Conservation (phyloP, 2,113 vertebrate genomes). For the Scophthalmus maximus region DNA sequence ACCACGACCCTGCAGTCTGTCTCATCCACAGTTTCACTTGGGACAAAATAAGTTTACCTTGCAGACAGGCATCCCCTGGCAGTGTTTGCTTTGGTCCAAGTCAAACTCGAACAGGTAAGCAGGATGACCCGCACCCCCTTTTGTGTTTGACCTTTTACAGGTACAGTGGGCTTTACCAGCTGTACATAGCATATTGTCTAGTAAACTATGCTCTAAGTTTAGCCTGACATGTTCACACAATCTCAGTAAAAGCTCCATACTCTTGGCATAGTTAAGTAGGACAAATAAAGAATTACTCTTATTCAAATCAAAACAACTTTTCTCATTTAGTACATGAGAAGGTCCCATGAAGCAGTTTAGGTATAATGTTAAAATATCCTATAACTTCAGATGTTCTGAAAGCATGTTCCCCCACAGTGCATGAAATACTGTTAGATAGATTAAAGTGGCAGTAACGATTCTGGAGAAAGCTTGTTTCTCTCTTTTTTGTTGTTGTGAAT, state of each 20-base stretch:
- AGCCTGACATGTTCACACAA: conserved; percentile 6
- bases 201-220: conserved; percentile 15
- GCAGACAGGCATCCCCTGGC: conserved; percentile 63
- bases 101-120: conserved; percentile 56
- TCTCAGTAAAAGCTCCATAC: conserved; percentile 14
- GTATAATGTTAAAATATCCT: neutral
- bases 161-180: conserved; percentile 34
- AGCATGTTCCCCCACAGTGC: neutral
- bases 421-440: neutral
- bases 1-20: conserved; percentile 67
- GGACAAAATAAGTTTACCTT: conserved; percentile 73
- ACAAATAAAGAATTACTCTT: neutral
- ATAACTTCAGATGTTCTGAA: conserved; percentile 1
- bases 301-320: neutral
- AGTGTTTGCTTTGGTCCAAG: conserved; percentile 53
- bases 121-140: conserved; percentile 41
- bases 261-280: conserved; percentile 7
- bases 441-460: neutral
- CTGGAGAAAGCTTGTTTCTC: no score
- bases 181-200: conserved; percentile 16
- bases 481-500: no score
- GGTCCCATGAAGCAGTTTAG: no score
- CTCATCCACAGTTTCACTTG: conserved; percentile 62
- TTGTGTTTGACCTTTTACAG: conserved; percentile 42
- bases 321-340: neutral